Evolutionary conservation across 1,140 invertebrate species (phyloP).

Genomic region (Prorops nasuta): DNA sequence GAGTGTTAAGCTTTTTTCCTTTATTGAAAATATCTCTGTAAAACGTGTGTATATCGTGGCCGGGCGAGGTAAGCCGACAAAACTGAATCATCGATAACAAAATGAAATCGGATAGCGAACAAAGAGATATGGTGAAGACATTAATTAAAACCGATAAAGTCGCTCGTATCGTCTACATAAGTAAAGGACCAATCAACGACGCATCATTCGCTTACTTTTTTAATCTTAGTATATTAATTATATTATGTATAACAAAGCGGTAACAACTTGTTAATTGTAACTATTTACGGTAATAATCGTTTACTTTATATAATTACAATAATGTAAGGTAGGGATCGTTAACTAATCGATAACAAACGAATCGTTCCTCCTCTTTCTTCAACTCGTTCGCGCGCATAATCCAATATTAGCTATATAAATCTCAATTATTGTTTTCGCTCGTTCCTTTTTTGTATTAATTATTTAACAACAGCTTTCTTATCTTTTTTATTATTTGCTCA

Average conservation of each 20-base stretch:
- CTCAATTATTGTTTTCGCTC: conserved; percentile 9
- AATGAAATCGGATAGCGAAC: conserved; percentile 42
- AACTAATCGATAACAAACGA: conserved; percentile 43
- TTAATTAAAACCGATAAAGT: conserved; percentile 35
- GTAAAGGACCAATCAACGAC: conserved; percentile 50
- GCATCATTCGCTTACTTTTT: conserved; percentile 44
- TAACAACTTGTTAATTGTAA: conserved; percentile 55
- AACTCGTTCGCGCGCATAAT: conserved; percentile 12
- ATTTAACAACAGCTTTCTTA: conserved; percentile 43
- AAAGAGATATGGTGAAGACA: conserved; percentile 38
- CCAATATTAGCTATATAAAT: conserved; percentile 18
- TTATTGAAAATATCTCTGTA: conserved; percentile 53
- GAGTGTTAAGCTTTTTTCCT: conserved; percentile 48
- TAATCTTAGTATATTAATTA: conserved; percentile 53
- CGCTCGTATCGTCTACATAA: conserved; percentile 40
- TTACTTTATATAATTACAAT: conserved; percentile 52
- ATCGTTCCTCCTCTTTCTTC: conserved; percentile 21
- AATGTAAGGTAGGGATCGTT: conserved; percentile 49
- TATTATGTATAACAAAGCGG: conserved; percentile 55
- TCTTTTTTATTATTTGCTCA: conserved; percentile 41
- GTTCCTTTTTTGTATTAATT: conserved; percentile 35
- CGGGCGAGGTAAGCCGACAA: conserved; percentile 45
- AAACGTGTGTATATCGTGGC: conserved; percentile 48
- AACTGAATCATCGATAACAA: conserved; percentile 41
- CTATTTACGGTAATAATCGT: conserved; percentile 52